These are phyloP conservation scores for Lasioglossum calceatum DNA, from an alignment of 2,888 invertebrate genomes.

Conservation along the genomic window DNA sequence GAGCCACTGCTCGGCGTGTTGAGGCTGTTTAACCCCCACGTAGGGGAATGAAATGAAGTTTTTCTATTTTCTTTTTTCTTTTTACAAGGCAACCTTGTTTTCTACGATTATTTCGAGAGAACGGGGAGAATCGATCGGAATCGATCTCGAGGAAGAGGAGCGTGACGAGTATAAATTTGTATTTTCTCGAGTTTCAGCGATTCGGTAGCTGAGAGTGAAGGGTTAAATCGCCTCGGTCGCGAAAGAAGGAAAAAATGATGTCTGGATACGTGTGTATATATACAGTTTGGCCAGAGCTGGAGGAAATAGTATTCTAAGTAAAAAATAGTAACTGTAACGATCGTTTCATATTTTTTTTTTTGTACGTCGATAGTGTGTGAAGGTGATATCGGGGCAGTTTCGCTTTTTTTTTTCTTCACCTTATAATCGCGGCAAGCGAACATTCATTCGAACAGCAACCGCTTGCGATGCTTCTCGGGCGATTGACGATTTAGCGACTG, in stretches of 20 bases:
- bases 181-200: background rate
- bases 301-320: slow-evolving; percentile 59
- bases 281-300: slow-evolving; percentile 59
- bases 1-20: slow-evolving; percentile 9
- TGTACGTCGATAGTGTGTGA: slow-evolving; percentile 50
- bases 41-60: background rate
- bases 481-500: background rate
- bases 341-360: slow-evolving; percentile 37
- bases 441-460: slow-evolving; percentile 43
- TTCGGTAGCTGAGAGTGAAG: background rate
- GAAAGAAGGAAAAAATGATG: slow-evolving; percentile 36
- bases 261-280: slow-evolving; percentile 39
- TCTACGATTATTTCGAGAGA: background rate
- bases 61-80: background rate
- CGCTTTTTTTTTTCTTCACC: slow-evolving; percentile 20
- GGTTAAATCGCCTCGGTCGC: slow-evolving; percentile 17
- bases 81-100: background rate
- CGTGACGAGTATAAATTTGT: background rate
- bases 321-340: slow-evolving; percentile 54
- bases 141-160: background rate
- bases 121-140: background rate
- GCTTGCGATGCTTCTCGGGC: slow-evolving; percentile 10
- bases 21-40: background rate
- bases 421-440: slow-evolving; percentile 52
- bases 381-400: slow-evolving; percentile 39